Evolutionary conservation across 2,113 vertebrate species (phyloP).

Genomic region (Aegithalos caudatus): DNA sequence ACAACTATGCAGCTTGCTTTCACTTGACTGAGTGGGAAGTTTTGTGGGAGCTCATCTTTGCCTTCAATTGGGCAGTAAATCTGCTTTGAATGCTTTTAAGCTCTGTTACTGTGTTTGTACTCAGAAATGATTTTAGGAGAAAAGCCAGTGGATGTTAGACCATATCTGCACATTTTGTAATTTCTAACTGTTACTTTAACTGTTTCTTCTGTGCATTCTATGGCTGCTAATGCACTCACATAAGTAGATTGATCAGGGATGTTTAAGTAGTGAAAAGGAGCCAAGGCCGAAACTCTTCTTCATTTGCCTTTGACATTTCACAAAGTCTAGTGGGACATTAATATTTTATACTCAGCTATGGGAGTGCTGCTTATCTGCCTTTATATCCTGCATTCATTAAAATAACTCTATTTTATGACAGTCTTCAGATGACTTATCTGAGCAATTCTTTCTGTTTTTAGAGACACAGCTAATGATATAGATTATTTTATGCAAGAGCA

Average conservation of each 20-base stretch:
- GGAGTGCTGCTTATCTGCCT: background rate
- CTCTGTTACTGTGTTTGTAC: background rate
- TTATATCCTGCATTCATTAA: background rate
- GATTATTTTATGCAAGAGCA: constrained; percentile 3
- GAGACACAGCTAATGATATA: background rate
- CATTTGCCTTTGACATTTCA: constrained; percentile 10
- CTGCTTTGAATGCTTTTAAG: background rate
- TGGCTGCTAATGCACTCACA: background rate
- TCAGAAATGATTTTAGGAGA: background rate
- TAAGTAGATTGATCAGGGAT: background rate
- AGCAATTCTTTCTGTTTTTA: background rate
- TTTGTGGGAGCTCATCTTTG: background rate
- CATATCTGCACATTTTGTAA: background rate
- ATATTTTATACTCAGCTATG: background rate
- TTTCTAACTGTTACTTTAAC: background rate
- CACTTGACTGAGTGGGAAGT: background rate
- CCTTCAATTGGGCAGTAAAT: background rate
- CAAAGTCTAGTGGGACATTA: background rate
- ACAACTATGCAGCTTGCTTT: background rate
- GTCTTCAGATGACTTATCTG: background rate
- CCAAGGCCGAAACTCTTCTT: background rate
- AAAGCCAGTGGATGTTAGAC: background rate
- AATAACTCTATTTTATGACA: background rate
- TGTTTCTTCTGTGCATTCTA: background rate
- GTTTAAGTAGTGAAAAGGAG: background rate